Conservation (phyloP, 2,888 invertebrate species). For the Aleiodes testaceus region DNA sequence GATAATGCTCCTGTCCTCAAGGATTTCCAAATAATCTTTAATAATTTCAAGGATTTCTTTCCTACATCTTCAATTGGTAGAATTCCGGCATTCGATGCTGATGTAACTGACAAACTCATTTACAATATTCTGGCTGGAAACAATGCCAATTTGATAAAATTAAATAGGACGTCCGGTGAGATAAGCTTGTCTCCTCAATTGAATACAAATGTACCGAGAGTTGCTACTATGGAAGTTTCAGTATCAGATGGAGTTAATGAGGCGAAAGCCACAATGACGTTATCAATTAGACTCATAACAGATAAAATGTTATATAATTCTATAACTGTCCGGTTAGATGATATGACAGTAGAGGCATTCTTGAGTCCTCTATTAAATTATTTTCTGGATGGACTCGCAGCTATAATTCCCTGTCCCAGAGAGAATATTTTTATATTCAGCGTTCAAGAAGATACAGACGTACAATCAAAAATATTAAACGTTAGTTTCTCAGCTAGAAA, state of each 20-base stretch:
- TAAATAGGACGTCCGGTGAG: constrained; percentile 89
- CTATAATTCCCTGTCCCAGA: constrained; percentile 92
- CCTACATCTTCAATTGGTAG: constrained; percentile 93
- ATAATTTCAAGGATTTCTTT: constrained; percentile 95
- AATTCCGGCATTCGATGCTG: constrained; percentile 95
- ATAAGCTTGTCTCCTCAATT: constrained; percentile 92
- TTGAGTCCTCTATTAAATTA: constrained; percentile 90
- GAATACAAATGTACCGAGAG: constrained; percentile 95
- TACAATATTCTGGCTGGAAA: constrained; percentile 93
- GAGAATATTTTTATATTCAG: constrained; percentile 95
- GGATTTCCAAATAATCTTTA: constrained; percentile 95
- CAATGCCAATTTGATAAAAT: constrained; percentile 89
- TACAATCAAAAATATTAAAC: constrained; percentile 89
- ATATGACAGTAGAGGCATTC: constrained; percentile 95
- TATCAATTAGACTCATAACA: constrained; percentile 91
- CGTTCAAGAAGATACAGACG: constrained; percentile 92
- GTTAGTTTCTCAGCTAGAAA: constrained; percentile 93
- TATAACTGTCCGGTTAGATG: constrained; percentile 92
- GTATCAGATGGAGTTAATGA: constrained; percentile 96
- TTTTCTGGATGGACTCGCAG: constrained; percentile 92
- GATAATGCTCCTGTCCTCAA: constrained; percentile 94
- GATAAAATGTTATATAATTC: constrained; percentile 96
- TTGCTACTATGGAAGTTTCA: constrained; percentile 94
- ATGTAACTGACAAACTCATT: constrained; percentile 89
- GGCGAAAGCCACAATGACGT: constrained; percentile 92